Percentiles rank a stretch among this genome's conserved stretches.
Evolutionary conservation across 2,797 vertebrate species (phyloP).

Genomic region (Pyrocephalus nanus): DNA sequence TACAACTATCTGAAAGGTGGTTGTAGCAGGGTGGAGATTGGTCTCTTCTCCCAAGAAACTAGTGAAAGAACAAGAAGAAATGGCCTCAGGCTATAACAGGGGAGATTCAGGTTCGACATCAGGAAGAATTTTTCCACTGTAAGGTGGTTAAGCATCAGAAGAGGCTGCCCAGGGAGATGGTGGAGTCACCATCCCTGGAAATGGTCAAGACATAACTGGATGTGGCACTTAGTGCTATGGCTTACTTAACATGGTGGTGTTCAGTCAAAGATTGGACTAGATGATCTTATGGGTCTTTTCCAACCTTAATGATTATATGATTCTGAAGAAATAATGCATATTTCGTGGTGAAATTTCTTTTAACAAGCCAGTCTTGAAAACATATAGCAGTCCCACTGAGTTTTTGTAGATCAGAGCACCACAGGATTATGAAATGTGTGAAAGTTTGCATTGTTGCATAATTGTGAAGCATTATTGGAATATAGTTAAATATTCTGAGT

Average conservation of each 20-base stretch:
- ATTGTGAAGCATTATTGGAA: neutral
- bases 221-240: accelerated
- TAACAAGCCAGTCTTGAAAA: neutral
- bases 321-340: neutral
- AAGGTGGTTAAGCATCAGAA: neutral
- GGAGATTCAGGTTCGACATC: neutral
- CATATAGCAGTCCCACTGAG: neutral
- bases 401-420: neutral
- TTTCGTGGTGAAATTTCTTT: neutral
- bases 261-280: neutral
- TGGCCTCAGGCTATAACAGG: too few relatives aligned
- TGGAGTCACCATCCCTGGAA: neutral
- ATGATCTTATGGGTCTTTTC: neutral
- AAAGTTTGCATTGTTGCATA: neutral
- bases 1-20: neutral
- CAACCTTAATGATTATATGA: neutral
- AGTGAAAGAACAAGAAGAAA: neutral
- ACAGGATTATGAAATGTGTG: neutral
- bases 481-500: neutral
- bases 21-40: neutral
- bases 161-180: neutral
- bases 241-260: neutral
- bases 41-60: neutral
- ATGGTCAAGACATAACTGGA: neutral
- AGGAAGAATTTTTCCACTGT: neutral